A percentile compares a stretch with the other conserved stretches of the same genome.
Evolutionary conservation across 2,888 invertebrate genomes (phyloP).

Genomic region (Spisula subtruncata): DNA sequence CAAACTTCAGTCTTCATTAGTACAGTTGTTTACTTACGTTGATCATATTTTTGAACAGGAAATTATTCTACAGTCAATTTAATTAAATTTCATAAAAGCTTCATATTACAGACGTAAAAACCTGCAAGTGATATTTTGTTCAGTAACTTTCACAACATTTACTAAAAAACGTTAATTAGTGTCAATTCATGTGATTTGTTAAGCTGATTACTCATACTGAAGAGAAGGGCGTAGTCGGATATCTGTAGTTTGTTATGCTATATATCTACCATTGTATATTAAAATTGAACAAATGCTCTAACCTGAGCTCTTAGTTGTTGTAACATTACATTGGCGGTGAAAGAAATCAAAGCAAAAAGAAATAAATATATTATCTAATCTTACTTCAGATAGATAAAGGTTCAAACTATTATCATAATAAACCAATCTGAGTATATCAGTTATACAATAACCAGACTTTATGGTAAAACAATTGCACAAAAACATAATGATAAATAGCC

Average conservation of each 20-base stretch:
- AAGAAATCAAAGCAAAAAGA: too few species aligned
- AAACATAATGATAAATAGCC: too few species aligned
- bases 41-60: background rate
- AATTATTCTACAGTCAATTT: background rate
- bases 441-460: background rate
- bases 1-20: too few species aligned
- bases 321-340: too few species aligned
- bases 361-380: background rate
- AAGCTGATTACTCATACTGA: background rate
- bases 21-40: too few species aligned
- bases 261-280: background rate
- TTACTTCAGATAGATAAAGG: background rate
- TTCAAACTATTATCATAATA: background rate
- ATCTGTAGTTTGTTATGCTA: background rate
- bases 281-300: too few species aligned
- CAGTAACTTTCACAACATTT: background rate
- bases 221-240: background rate
- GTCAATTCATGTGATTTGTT: constrained; percentile 15
- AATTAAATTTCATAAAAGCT: background rate
- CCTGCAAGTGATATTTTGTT: background rate
- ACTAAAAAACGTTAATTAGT: background rate
- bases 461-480: background rate
- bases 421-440: background rate
- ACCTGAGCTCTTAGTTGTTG: too few species aligned
- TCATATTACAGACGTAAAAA: background rate